Conservation (phyloP, 64 coral and sea anemone species). For the Dendronephthya gigantea region DNA sequence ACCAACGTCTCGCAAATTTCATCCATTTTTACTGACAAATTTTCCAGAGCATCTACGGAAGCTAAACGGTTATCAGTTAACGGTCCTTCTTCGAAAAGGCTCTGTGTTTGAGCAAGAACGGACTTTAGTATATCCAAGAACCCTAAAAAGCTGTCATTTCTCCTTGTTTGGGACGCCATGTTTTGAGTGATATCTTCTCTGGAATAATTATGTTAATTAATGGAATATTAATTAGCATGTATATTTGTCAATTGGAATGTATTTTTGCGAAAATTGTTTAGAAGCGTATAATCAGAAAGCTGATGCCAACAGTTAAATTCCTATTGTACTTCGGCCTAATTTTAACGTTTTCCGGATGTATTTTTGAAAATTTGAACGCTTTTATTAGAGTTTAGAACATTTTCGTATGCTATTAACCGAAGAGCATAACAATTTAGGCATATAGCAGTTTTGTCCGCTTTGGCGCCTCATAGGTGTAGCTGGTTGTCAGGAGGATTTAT, state of each 20-base stretch:
- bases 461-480: background rate
- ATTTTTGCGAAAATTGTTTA: no score
- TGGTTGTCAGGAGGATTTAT: no score
- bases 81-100: background rate
- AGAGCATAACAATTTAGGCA: background rate
- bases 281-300: no score
- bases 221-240: no score
- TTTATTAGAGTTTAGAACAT: background rate
- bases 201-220: no score
- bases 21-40: background rate
- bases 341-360: no score
- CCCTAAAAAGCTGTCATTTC: background rate
- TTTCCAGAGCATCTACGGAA: slow-evolving; percentile 4
- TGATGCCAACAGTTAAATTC: no score
- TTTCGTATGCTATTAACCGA: background rate
- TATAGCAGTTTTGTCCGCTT: background rate
- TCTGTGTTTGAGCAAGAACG: background rate
- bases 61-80: background rate
- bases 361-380: background rate
- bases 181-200: background rate
- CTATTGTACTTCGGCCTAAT: no score
- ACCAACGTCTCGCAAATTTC: background rate
- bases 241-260: no score
- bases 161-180: background rate
- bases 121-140: background rate